A percentile compares a stretch with the other conserved stretches of the same genome.
Conservation (phyloP, 2,888 invertebrate genomes). For the Portevinia maculata region DNA sequence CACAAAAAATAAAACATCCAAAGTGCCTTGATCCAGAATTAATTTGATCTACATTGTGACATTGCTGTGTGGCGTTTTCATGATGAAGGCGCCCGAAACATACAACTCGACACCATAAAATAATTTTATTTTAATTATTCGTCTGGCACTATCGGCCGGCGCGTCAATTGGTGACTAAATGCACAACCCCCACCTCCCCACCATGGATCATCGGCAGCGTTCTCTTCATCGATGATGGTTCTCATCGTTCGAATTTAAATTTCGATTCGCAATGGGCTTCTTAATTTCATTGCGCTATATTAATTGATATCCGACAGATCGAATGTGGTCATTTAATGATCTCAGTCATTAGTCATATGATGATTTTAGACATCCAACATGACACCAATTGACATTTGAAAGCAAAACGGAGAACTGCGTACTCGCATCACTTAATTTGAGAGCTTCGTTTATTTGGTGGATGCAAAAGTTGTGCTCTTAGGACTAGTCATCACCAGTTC, state of each 20-base stretch:
- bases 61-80: constrained; percentile 16
- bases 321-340: constrained; percentile 65
- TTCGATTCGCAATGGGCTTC: constrained; percentile 61
- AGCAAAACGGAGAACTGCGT: constrained; percentile 2
- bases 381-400: constrained; percentile 59
- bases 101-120: constrained; percentile 37
- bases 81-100: constrained; percentile 27
- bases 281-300: constrained; percentile 60
- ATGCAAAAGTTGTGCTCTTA: constrained; percentile 24
- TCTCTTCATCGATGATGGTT: constrained; percentile 35
- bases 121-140: constrained; percentile 61
- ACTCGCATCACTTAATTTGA: constrained; percentile 7
- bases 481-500: constrained; percentile 1
- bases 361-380: constrained; percentile 54
- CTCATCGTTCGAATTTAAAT: constrained; percentile 66
- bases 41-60: constrained; percentile 46
- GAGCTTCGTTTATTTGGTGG: constrained; percentile 19
- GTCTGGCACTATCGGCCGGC: constrained; percentile 51
- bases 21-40: constrained; percentile 25
- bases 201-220: no score
- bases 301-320: constrained; percentile 66
- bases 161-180: constrained; percentile 53
- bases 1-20: not conserved
- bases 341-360: constrained; percentile 62
- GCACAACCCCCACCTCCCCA: not conserved